These are phyloP conservation scores for Leptestheria dahalacensis DNA, from an alignment of 1,140 invertebrate species.

Conservation along the genomic window DNA sequence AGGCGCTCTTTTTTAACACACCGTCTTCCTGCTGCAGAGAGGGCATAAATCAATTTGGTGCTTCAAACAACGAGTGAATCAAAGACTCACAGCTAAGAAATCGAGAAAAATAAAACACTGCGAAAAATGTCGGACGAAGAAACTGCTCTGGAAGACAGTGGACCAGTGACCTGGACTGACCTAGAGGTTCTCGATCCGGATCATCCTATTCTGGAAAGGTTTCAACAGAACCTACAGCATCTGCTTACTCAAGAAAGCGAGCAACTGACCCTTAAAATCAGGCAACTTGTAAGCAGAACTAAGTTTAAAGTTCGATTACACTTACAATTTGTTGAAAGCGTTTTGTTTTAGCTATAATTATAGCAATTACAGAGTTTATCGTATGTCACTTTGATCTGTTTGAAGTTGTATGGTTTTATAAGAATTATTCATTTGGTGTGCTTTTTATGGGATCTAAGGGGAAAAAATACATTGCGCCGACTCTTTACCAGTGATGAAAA, in stretches of 20 bases:
- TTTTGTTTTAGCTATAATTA: background rate
- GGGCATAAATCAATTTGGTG: background rate
- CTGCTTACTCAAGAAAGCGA: slow-evolving; percentile 1
- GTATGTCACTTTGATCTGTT: no score
- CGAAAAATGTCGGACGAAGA: background rate
- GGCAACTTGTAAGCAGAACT: background rate
- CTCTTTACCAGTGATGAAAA: no score
- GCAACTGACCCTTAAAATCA: background rate
- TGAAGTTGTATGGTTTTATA: no score
- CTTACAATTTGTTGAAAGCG: background rate
- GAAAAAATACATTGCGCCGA: no score
- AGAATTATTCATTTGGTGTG: no score
- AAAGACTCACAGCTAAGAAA: background rate
- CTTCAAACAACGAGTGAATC: background rate
- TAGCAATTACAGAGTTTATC: background rate
- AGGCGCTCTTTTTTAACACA: no score
- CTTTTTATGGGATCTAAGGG: no score
- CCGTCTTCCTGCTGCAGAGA: no score
- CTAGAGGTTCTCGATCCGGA: slow-evolving; percentile 37
- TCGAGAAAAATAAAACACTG: background rate
- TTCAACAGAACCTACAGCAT: background rate
- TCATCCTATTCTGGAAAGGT: slow-evolving; percentile 31
- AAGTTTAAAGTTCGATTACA: background rate
- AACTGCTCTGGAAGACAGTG: background rate
- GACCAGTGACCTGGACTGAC: slow-evolving; percentile 3